These are phyloP conservation scores for Macrophya alboannulata DNA, from an alignment of 2,888 invertebrate species.

Conservation along the genomic window DNA sequence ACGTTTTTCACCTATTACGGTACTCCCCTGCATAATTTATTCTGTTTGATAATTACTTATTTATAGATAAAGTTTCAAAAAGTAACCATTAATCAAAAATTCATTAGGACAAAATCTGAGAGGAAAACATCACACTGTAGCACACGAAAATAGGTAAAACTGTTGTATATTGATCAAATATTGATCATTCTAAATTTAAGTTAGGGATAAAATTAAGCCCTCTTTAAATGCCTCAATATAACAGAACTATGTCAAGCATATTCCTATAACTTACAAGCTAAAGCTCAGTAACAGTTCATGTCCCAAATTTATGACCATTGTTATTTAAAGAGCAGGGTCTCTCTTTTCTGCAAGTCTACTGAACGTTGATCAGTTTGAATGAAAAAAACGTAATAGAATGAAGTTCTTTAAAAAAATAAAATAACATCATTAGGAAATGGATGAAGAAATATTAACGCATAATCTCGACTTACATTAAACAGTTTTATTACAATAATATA, in stretches of 20 bases:
- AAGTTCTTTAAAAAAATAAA: background rate
- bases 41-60: conserved; percentile 30
- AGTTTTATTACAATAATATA: conserved; percentile 30
- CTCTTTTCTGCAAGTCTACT: background rate
- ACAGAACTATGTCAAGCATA: conserved; percentile 19
- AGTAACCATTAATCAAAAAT: conserved; percentile 12
- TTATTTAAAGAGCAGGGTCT: background rate
- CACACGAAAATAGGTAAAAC: conserved; percentile 30
- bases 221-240: background rate
- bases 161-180: conserved; percentile 49
- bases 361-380: background rate
- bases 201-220: background rate
- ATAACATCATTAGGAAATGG: background rate
- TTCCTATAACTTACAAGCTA: background rate
- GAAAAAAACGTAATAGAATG: background rate
- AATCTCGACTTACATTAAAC: background rate
- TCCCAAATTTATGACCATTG: background rate
- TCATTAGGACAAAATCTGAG: background rate
- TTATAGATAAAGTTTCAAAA: conserved; percentile 52
- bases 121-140: conserved; percentile 41
- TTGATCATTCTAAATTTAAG: conserved; percentile 21
- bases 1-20: conserved; percentile 62
- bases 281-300: background rate
- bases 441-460: background rate
- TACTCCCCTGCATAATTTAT: conserved; percentile 55